These are phyloP conservation scores for Lacerta bilineata DNA, from an alignment of 2,797 vertebrate genomes.

Conservation along the genomic window DNA sequence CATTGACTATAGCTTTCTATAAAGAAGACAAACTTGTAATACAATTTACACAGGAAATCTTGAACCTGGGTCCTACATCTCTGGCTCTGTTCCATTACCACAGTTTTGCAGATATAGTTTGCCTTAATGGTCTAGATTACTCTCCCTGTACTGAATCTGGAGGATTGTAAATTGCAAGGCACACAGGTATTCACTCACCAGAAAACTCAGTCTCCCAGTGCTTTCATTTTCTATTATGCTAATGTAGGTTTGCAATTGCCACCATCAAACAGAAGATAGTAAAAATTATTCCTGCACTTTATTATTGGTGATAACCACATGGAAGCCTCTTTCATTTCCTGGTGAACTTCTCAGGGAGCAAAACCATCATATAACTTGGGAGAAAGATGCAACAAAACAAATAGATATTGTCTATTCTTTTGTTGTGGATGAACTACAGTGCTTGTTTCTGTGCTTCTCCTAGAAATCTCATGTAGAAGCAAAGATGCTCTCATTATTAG, in stretches of 20 bases:
- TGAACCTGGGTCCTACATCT: constrained; percentile 13
- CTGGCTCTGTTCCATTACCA: constrained; percentile 17
- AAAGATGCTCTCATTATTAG: constrained; percentile 31
- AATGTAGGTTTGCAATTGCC: constrained; percentile 23
- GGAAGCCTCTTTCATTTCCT: background rate
- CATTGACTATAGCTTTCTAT: background rate
- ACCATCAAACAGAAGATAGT: background rate
- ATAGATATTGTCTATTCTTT: background rate
- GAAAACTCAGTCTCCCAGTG: background rate
- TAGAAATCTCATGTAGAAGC: background rate
- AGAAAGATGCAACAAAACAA: constrained; percentile 19
- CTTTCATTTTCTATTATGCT: constrained; percentile 28
- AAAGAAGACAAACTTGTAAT: background rate
- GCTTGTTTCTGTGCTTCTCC: constrained; percentile 30
- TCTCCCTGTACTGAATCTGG: background rate
- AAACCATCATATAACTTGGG: background rate
- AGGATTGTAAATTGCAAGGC: constrained; percentile 18
- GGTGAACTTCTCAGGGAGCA: background rate
- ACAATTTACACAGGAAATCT: background rate
- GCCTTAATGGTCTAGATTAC: background rate
- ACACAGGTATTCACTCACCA: constrained; percentile 16
- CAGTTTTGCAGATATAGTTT: constrained; percentile 22
- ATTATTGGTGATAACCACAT: background rate
- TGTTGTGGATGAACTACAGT: constrained; percentile 9
- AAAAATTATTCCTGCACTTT: constrained; percentile 23